phyloP scores from a whole-genome alignment of 2,888 invertebrate genomes.

The Papilio gigon region DNA sequence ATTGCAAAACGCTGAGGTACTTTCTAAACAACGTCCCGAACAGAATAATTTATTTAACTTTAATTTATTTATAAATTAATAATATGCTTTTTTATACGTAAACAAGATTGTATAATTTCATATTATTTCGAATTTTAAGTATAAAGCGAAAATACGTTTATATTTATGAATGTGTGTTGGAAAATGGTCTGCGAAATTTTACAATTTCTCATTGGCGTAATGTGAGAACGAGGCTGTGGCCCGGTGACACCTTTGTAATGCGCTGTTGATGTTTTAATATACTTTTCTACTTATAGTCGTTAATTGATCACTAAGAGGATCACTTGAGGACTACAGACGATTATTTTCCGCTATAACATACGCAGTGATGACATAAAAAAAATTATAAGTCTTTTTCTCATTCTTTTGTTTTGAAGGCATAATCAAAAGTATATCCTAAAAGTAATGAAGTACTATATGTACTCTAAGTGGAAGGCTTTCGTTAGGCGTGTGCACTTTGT shows the following conservation, averaged over 20 bases:
- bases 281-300: background rate
- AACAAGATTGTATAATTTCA: too few relatives aligned
- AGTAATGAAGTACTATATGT: constrained; percentile 16
- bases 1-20: constrained; percentile 34
- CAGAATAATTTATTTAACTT: constrained; percentile 46
- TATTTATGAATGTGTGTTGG: too few relatives aligned
- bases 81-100: too few relatives aligned
- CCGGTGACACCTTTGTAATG: background rate
- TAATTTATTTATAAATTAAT: too few relatives aligned
- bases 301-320: background rate
- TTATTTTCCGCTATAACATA: background rate
- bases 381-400: too few relatives aligned
- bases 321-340: background rate
- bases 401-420: background rate
- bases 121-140: too few relatives aligned
- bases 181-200: constrained; percentile 9
- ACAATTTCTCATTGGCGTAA: constrained; percentile 5
- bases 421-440: background rate
- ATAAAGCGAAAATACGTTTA: too few relatives aligned
- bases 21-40: constrained; percentile 52
- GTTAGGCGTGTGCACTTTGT: constrained; percentile 67
- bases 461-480: constrained; percentile 31
- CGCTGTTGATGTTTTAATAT: background rate
- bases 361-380: background rate
- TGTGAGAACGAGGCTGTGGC: constrained; percentile 24